These are phyloP conservation scores for Ianthella basta DNA, from an alignment of 37 sponge, comb jelly and placozoan genomes.

Conservation along the genomic window DNA sequence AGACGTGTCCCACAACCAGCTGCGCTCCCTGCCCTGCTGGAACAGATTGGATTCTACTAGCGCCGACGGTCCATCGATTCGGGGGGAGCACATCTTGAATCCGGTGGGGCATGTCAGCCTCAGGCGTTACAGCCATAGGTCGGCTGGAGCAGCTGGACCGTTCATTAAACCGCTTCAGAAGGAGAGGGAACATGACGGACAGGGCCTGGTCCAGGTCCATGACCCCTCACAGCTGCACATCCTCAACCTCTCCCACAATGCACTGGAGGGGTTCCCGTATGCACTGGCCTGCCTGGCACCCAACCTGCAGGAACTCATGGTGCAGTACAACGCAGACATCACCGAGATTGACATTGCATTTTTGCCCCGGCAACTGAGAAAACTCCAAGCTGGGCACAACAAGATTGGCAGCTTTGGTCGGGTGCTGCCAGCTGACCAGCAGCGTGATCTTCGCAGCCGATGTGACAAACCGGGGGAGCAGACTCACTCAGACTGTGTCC, in stretches of 20 bases:
- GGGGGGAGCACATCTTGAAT: background rate
- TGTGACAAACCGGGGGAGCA: constrained; percentile 25
- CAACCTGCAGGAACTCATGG: constrained; percentile 61
- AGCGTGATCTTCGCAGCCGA: constrained; percentile 8
- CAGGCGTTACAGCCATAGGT: no score
- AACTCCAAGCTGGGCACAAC: constrained; percentile 42
- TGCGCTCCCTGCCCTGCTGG: constrained; percentile 43
- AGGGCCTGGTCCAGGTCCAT: constrained; percentile 21
- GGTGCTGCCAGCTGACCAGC: background rate
- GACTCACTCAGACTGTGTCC: constrained; percentile 32
- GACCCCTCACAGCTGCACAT: constrained; percentile 50
- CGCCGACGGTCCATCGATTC: no score
- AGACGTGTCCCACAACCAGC: constrained; percentile 42
- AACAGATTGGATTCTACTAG: background rate
- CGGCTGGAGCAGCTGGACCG: no score
- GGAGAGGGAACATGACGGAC: no score
- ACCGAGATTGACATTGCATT: constrained; percentile 45
- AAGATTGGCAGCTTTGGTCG: constrained; percentile 46
- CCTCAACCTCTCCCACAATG: constrained; percentile 61
- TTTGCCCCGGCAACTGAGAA: constrained; percentile 48
- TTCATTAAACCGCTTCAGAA: no score
- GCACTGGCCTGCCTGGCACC: constrained; percentile 75
- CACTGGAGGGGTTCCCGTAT: constrained; percentile 50
- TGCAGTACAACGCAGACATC: constrained; percentile 47
- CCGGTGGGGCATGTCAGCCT: no score